Base-by-base conservation (phyloP, 2,888 invertebrate genomes). In the Eustalomyia histrio region DNA sequence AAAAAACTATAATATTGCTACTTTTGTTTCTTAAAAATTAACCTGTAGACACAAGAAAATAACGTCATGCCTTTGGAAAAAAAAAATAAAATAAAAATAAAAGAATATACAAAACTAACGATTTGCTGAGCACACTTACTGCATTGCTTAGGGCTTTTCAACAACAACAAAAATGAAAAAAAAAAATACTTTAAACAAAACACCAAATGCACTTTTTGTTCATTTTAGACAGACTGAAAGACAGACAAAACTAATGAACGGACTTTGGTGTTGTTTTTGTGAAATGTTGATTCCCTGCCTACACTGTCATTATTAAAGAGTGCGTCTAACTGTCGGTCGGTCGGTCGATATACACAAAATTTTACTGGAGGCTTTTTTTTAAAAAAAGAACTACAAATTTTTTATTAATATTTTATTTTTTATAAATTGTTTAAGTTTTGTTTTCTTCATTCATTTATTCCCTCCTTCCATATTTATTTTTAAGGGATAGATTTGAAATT, bases 121-220 rank as follows among this genome's bases (percentile, higher is more conserved):
- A 69, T 61, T 60, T 79, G 65, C 64, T 57, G 39, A 76, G 72
- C 76, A 68, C 80, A 72, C 71, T 80, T 76, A 76, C 80, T 76
- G 80, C 80, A 76, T 39, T 63, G 72, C 80, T 58, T 57, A 10
- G 63, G 76, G 76, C 72, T 18, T 16, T 8, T 50, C 21, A 67
- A n/a, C n/a, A n/a, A n/a, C n/a, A n/a, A n/a, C n/a, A n/a, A n/a
- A n/a, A n/a, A n/a, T n/a, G n/a, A n/a, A n/a, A n/a, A n/a, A 57
- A 55, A 64, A 64, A 52, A 24, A 50, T 21, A 55, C 29, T 35
- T 35, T 52, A 47, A 53, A 47, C 1, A 3, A 53, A 67, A 43
- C 58, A 68, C 29, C 64, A 61, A 72, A 50, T 63, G 57, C 60
- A 68, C 55, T 64, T 47, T 9, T 79, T 65, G 63, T 63, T 43